Base-by-base conservation (phyloP, 2,113 vertebrate genomes). In the Solea solea region DNA sequence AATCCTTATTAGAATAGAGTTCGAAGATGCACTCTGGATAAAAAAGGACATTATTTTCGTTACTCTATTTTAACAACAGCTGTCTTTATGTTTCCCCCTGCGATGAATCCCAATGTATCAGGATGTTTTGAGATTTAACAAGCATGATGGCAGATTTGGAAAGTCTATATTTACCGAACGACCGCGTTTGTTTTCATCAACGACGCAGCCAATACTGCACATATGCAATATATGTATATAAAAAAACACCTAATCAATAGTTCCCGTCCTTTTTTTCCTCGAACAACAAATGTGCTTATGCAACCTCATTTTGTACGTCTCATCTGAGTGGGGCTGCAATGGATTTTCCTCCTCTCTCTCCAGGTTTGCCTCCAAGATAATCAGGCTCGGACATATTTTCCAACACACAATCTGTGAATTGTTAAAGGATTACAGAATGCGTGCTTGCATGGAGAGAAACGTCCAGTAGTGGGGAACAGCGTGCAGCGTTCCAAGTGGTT, bases 401-500 rank as follows among this genome's bases (percentile, higher is more conserved):
- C 77, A 67, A 80, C 4, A 12, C 66, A 85, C 81, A 89, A 82
- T 84, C 81, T 82, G 72, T 27, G 58, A 80, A 88, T 86, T 83
- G 86, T 89, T 83, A 72, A 72, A 88, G 77, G 80, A 78, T 89
- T 86, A 82, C 50, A 55, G 62, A 14, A 46, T 42, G 78, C 74
- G 45, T 66, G 66, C 67, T 50, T 55, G 64, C 56, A 10, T 80
- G 66, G 75, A 72, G 69, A 78, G 61, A 83, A 82, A 77, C 66
- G 84, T 76, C 71, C 76, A 34, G 58, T 71, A 78, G 81, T 69
- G 70, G 59, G 58, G 21, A 82, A 69, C 57, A 27, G 48, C 80
- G 58, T 39, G 46, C 48, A 58, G 64, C 1, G 3, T 39, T 77
- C 52, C 62, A 44, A 64, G 71, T 55, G 58, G 48, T 72, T 82